Evolutionary conservation across 2,113 vertebrate species (phyloP).

Genomic region (Alligator mississippiensis): DNA sequence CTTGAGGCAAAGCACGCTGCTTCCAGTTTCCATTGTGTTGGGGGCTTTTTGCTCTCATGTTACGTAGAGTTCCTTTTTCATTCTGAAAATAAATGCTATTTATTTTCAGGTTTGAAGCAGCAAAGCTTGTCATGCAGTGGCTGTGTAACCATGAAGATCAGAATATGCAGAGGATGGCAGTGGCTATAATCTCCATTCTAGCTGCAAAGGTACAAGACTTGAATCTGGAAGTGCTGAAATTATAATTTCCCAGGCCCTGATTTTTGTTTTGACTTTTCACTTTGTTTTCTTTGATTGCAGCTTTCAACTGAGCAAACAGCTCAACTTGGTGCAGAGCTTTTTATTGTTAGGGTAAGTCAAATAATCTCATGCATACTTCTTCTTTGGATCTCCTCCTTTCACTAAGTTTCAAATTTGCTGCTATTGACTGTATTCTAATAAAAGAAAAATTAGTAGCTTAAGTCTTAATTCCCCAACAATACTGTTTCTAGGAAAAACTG

Average conservation of each 20-base stretch:
- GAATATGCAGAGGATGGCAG: conserved; percentile 99
- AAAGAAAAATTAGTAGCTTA: background rate
- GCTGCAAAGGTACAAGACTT: conserved; percentile 91
- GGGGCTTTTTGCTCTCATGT: background rate
- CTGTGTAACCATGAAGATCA: conserved; percentile 99
- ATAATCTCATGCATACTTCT: background rate
- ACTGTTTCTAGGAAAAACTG: background rate
- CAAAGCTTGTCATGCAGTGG: conserved; percentile 99
- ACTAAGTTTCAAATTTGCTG: background rate
- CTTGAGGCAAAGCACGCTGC: background rate
- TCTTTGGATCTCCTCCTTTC: background rate
- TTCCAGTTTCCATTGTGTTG: background rate
- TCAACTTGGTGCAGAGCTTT: conserved; percentile 95
- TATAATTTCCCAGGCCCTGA: background rate
- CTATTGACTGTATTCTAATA: background rate
- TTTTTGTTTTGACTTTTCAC: background rate
- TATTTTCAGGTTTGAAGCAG: conserved; percentile 93
- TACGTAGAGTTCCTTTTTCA: background rate
- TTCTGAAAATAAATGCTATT: background rate
- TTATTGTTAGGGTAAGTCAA: conserved; percentile 92
- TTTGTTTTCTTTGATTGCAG: conserved; percentile 76
- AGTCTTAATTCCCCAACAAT: background rate
- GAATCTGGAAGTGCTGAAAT: background rate
- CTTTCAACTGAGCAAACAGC: conserved; percentile 98
- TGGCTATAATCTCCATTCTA: conserved; percentile 98